Evolutionary conservation across 2,797 vertebrate genomes (phyloP), one percentile per base, ranked within the genome.

Genomic region (Amazona ochrocephala): DNA sequence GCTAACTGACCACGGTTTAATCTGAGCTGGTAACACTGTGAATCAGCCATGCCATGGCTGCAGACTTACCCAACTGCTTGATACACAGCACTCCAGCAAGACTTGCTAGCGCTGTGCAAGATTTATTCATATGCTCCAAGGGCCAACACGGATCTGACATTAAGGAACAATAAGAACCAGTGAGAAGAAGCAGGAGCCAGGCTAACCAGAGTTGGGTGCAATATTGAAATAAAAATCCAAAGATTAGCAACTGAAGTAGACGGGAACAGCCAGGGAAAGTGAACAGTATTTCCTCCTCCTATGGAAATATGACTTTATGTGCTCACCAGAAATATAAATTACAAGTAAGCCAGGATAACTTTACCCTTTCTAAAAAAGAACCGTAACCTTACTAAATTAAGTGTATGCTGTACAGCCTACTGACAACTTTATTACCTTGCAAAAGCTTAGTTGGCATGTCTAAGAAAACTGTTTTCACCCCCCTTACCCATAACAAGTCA

Each of bases 241-340:
- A 70, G 53, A 80, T 54, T 12, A 90, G 82, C 76, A 87, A 41
- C 65, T 47, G 61, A 53, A 79, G 37, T 13, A 76, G 64, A 67
- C 4, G 8, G 54, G 87, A 90, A 66, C 74, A 95, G 67, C 30
- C 79, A 66, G 30, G 45, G 61, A 48, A 91, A 91, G 58, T 9
- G 26, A 89, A 56, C 11, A n/a, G 66, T 58, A 68, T 86, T 94
- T 85, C 87, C 79, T 84, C 58, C 34, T 75, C 89, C 80, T 65
- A 68, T 13, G 68, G 79, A 81, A 93, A 37, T 47, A 77, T 0
- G 13, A 77, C 56, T 84, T 86, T 19, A 79, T 27, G 48, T 4
- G 29, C 77, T 54, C 56, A 89, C 47, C 78, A 91, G 67, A 89
- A 89, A 87, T 18, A 84, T 14, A 79, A 84, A 53, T 56, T 64